Evolutionary conservation across 2,113 vertebrate species (phyloP), one percentile per base, ranked within the genome.

Genomic region (Spea bombifrons): DNA sequence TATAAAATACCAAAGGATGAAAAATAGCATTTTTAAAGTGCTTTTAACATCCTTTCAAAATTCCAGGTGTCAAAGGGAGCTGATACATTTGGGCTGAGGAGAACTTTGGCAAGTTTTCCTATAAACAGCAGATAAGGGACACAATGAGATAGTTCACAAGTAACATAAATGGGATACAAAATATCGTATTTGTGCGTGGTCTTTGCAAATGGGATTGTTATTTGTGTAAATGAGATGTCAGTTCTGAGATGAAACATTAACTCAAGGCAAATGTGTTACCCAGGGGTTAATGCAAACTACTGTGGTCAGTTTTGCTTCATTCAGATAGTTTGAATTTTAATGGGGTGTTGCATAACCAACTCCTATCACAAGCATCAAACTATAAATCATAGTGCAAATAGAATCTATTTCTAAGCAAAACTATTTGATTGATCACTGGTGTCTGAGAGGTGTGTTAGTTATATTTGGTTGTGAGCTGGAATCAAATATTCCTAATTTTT

Each of bases 41-140:
- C 70, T 79, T 79, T 79, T 73, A 73, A 61, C 43, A 73, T 73
- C 70, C 77, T 79, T 79, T 79, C 70, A 79, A 79, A 79, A 73
- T 79, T 73, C 77, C 77, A 73, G 77, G 77, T 73, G 70, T 79
- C 70, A 79, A 61, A 75, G 48, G 43, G 50, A 72, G 49, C 76
- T 73, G 76, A 79, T 73, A 65, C 76, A 78, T 71, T 78, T 49
- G 17, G 76, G 76, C 52, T 49, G 68, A 50, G 70, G 49, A 79
- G 43, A 79, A 73, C 49, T 73, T 73, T 73, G 77, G 70, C 77
- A 73, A 73, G 8, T 73, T 55, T 48, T 73, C 77, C 73, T 73
- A 66, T 79, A 79, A 79, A 79, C 77, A 79, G 50, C n/a, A 79
- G 77, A 79, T 79, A 79, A 79, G 70, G 30, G 66, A 79, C 57